Evolutionary conservation across 2,888 invertebrate species (phyloP), one percentile per base, ranked within the genome.

Genomic region (Acleris holmiana): DNA sequence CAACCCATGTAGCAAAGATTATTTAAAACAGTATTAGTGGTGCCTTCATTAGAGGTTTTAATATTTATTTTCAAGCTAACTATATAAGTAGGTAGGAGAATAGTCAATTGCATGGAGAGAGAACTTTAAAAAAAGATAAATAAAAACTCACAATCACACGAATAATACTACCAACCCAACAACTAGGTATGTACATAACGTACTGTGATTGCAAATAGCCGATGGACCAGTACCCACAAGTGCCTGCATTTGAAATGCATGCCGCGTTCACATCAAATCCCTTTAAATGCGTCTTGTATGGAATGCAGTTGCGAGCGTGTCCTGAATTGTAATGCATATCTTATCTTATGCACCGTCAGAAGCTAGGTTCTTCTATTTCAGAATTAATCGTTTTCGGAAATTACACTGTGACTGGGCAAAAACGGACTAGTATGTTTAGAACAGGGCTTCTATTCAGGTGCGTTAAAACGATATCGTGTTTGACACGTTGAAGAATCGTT

Each of bases 251-350:
- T 23, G n/a, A 58, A 60, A 67, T 49, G 53, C 58, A 54, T 47
- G 23, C 44, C 46, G 50, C 44, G 44, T 63, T 54, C 50, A 25
- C 49, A 59, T 59, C 47, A 51, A 60, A 64, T 54, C 60, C 55
- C 46, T 56, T 55, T 57, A 60, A 49, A 55, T 53, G 57, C 35
- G 59, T 56, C 55, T 55, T 29, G 47, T 54, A 46, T 15, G 50
- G 54, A 47, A 51, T 64, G 67, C 67, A 67, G 51, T 48, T 55
- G 59, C 44, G 35, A 21, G 40, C 64, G 67, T 64, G 67, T 10
- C 10, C 23, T 29, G 67, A 53, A 60, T 67, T 17, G 41, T 50
- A 63, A 67, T 67, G 47, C 53, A 48, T 23, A 4, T 49, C 41
- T 59, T 51, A 59, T 56, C 41, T 17, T 59, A 50, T 60, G 48